Conservation (phyloP, 2,888 invertebrate genomes). For the Polia nebulosa region DNA sequence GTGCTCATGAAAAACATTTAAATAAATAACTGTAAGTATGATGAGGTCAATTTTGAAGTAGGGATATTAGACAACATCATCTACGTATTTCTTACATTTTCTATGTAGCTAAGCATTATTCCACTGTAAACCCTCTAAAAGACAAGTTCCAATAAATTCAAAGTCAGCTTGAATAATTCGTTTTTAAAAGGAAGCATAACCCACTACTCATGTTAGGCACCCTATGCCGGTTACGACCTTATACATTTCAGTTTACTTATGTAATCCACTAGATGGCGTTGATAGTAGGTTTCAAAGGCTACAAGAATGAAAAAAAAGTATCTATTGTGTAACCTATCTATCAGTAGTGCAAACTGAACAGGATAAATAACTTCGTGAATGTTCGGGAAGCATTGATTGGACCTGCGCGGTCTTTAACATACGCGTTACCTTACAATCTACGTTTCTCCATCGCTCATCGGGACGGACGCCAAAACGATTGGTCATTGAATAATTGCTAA, state of each 20-base stretch:
- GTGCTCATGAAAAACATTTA: neutral
- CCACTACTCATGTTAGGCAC: neutral
- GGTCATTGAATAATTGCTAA: neutral
- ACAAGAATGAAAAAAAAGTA: neutral
- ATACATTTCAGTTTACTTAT: neutral
- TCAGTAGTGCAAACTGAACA: constrained; percentile 7
- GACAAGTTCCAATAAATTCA: neutral
- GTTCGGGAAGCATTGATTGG: neutral
- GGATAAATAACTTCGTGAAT: neutral
- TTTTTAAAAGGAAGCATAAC: neutral
- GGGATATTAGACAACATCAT: neutral
- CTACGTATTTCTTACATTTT: neutral
- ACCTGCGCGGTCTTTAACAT: neutral
- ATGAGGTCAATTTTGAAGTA: neutral
- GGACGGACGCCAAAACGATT: neutral
- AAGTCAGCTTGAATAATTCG: neutral
- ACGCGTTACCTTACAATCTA: neutral
- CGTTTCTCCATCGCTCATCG: neutral
- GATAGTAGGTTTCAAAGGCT: neutral
- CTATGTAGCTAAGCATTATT: neutral
- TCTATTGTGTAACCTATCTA: neutral
- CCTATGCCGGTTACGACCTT: neutral
- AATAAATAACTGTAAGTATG: neutral
- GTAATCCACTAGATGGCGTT: constrained; percentile 6
- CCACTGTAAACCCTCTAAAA: too few species aligned